A percentile compares a stretch with the other conserved stretches of the same genome.
These are phyloP conservation scores for Cephus nigrinus DNA, from an alignment of 2,888 invertebrate species.

Conservation along the genomic window DNA sequence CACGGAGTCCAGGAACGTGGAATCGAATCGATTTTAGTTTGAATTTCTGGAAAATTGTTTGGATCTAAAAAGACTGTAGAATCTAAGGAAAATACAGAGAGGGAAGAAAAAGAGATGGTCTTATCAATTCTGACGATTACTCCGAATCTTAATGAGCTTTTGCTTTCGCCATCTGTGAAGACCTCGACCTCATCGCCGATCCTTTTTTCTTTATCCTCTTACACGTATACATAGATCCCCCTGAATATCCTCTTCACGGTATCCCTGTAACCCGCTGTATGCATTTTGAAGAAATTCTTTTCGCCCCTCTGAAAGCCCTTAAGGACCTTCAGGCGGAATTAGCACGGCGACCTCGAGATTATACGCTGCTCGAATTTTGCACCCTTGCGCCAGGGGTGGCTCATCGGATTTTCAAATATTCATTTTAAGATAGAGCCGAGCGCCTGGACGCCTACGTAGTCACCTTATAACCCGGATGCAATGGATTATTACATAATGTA, in stretches of 20 bases:
- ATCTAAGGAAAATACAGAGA: not conserved
- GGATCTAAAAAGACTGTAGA: not conserved
- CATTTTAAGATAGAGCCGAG: conserved; percentile 32
- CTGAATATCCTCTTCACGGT: not conserved
- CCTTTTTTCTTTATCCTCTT: not conserved
- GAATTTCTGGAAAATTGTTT: not conserved
- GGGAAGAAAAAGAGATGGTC: not conserved
- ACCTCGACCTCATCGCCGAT: not conserved
- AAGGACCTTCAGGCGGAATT: conserved; percentile 24
- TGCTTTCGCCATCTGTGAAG: not conserved
- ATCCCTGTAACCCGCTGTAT: not conserved
- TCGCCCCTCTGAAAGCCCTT: not conserved
- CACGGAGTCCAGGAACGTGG: too few relatives aligned
- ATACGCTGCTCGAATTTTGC: conserved; percentile 9
- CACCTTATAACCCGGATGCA: conserved; percentile 24
- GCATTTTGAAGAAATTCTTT: not conserved
- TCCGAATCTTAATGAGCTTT: not conserved
- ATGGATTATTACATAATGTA: conserved; percentile 20
- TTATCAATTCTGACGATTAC: not conserved
- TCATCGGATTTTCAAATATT: conserved; percentile 35
- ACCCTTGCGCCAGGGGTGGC: conserved; percentile 3
- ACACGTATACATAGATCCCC: not conserved
- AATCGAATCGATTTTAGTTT: not conserved
- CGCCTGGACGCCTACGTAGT: conserved; percentile 11
- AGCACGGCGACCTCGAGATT: conserved; percentile 24